These are phyloP conservation scores for Sphecodes monilicornis DNA, from an alignment of 2,888 invertebrate species.

Conservation along the genomic window DNA sequence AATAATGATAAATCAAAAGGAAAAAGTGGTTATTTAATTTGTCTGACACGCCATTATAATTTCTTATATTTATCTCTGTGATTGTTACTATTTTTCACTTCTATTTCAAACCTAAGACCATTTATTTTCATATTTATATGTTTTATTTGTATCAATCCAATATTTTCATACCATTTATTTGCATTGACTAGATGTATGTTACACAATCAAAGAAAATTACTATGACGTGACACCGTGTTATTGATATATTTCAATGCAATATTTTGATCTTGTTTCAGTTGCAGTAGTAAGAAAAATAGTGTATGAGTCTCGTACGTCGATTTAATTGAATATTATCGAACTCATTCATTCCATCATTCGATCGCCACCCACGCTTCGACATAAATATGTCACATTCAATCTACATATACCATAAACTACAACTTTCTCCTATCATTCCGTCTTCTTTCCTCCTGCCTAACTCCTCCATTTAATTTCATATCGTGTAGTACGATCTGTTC, in stretches of 20 bases:
- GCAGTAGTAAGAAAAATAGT: neutral
- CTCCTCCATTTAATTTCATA: neutral
- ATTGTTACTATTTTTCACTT: neutral
- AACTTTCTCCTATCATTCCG: conserved; percentile 20
- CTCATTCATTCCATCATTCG: conserved; percentile 10
- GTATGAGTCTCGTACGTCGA: too few relatives aligned
- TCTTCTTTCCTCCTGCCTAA: neutral
- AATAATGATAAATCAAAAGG: too few relatives aligned
- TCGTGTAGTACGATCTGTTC: neutral
- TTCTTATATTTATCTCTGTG: neutral
- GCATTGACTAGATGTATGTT: neutral
- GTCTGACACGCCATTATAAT: neutral
- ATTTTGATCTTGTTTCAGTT: neutral
- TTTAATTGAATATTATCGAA: conserved; percentile 5
- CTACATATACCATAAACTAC: conserved; percentile 24
- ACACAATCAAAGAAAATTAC: neutral
- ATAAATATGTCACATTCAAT: conserved; percentile 22
- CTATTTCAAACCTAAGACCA: neutral
- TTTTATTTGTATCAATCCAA: neutral
- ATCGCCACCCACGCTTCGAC: conserved; percentile 13
- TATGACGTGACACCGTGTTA: too few relatives aligned
- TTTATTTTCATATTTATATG: neutral
- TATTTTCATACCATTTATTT: neutral
- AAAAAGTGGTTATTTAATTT: neutral
- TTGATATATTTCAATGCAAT: neutral